Conservation (phyloP, 2,113 vertebrate species). For the Rhagologus leucostigma region DNA sequence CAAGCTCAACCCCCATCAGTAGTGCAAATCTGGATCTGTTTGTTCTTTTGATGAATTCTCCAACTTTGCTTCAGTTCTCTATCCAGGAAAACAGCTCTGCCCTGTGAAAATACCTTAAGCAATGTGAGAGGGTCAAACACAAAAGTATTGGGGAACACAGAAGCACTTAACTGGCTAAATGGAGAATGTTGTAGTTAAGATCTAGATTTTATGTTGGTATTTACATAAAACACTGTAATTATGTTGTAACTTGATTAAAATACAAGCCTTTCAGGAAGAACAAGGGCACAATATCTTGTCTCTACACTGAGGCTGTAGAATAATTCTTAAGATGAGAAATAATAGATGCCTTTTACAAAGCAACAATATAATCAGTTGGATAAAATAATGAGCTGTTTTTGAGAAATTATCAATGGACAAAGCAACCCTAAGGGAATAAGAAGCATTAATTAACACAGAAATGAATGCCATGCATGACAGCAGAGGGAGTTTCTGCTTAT, state of each 20-base stretch:
- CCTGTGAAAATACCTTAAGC: not conserved
- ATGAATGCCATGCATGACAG: not conserved
- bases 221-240: not conserved
- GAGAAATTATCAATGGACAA: not conserved
- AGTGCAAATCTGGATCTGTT: not conserved
- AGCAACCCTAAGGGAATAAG: not conserved
- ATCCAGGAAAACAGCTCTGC: not conserved
- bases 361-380: not conserved
- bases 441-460: not conserved
- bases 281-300: not conserved
- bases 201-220: not conserved
- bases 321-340: not conserved
- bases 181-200: not conserved
- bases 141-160: not conserved
- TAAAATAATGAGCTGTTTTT: constrained; percentile 28
- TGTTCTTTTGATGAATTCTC: not conserved
- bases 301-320: not conserved
- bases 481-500: not conserved
- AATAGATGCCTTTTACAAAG: not conserved
- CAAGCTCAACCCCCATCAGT: not conserved
- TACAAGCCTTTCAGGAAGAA: not conserved
- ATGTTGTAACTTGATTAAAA: not conserved
- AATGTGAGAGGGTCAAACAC: not conserved
- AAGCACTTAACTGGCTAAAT: not conserved
- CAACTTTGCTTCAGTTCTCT: not conserved